Percentiles rank a stretch among this genome's conserved stretches.
These are phyloP conservation scores for Tachyglossus aculeatus DNA, from an alignment of 2,797 vertebrate species.

Conservation along the genomic window DNA sequence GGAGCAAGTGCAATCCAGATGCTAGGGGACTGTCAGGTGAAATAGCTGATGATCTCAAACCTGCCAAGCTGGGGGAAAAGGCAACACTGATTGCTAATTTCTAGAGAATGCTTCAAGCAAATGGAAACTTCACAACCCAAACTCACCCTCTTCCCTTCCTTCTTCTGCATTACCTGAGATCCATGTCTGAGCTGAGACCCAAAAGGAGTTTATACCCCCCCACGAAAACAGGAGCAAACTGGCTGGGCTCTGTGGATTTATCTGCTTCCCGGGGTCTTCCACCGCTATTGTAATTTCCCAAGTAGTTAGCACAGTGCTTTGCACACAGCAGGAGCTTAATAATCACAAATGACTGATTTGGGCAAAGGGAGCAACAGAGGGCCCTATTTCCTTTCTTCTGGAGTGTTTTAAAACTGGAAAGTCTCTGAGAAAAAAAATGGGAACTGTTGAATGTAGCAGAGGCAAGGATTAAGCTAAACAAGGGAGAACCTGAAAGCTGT, in stretches of 20 bases:
- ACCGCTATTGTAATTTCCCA: too few species aligned
- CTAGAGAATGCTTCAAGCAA: neutral
- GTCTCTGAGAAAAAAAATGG: neutral
- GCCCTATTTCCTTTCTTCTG: neutral
- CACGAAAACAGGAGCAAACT: neutral
- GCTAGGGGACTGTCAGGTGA: neutral
- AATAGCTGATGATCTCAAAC: neutral
- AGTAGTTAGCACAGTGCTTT: neutral
- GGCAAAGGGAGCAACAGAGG: neutral
- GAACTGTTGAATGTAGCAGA: neutral
- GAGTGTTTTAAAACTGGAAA: neutral
- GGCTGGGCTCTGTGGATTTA: neutral
- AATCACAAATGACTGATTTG: too few species aligned
- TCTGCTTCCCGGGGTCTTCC: too few species aligned
- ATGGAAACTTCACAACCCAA: too few species aligned
- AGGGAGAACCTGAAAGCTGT: neutral
- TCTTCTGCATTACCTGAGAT: neutral
- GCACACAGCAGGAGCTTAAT: neutral
- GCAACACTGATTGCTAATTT: neutral
- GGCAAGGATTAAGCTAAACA: neutral
- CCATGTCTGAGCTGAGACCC: neutral
- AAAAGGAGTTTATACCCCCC: neutral
- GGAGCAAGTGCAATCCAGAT: neutral
- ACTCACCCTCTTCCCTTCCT: neutral
- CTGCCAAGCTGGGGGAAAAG: neutral